Conservation (phyloP, 2,888 invertebrate genomes). For the Chalcosyrphus nemorum region DNA sequence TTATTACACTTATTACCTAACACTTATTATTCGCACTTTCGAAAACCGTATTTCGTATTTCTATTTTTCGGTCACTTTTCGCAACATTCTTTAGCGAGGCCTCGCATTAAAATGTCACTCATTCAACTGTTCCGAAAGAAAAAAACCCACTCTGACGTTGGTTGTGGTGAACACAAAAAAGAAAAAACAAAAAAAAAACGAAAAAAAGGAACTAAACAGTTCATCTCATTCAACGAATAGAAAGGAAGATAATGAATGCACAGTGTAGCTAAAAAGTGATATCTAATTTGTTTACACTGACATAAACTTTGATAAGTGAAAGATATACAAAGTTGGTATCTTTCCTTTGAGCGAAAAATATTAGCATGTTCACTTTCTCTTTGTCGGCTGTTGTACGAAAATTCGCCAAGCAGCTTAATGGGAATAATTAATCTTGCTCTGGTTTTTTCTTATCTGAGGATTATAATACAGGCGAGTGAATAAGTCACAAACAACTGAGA, state of each 20-base stretch:
- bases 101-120: constrained; percentile 45
- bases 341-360: not conserved
- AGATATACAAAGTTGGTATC: not conserved
- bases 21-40: constrained; percentile 23
- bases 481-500: not conserved
- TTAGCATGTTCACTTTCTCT: not conserved
- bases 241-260: constrained; percentile 10
- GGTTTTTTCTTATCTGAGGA: not conserved
- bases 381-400: not conserved
- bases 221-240: constrained; percentile 2
- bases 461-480: not conserved
- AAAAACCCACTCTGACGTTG: constrained; percentile 7
- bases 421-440: not conserved
- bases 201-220: not conserved
- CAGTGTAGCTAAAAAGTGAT: constrained; percentile 21
- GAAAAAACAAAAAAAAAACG: not conserved
- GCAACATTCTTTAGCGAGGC: constrained; percentile 9
- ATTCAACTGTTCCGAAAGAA: constrained; percentile 8
- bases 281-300: not conserved
- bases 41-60: not conserved
- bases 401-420: not conserved
- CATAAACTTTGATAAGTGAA: not conserved
- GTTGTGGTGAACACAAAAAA: not conserved
- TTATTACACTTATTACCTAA: constrained; percentile 33
- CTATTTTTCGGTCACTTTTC: not conserved